Evolutionary conservation across 1,140 invertebrate genomes (phyloP).

Genomic region (Neodiprion fabricii): DNA sequence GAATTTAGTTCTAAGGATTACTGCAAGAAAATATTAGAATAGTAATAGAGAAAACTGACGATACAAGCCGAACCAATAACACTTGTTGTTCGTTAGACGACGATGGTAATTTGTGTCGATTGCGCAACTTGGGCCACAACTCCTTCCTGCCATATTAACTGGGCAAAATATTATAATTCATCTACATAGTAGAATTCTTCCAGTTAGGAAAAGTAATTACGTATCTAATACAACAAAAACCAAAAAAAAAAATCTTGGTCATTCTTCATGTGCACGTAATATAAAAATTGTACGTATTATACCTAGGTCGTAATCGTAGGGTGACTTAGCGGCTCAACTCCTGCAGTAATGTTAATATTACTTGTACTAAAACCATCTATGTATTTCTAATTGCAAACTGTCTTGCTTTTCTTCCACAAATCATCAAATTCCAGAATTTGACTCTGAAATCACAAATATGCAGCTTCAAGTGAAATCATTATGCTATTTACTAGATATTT

Average conservation of each 20-base stretch:
- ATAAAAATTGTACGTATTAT: background rate
- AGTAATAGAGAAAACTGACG: too few species aligned
- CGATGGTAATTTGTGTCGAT: too few species aligned
- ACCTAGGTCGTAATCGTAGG: background rate
- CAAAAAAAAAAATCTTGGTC: background rate
- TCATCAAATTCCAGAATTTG: constrained; percentile 52
- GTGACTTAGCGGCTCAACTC: constrained; percentile 3
- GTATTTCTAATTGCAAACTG: background rate
- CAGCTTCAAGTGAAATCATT: constrained; percentile 53
- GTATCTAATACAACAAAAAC: background rate
- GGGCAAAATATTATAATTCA: too few species aligned
- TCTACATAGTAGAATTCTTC: background rate
- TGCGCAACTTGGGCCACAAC: too few species aligned
- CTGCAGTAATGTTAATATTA: background rate
- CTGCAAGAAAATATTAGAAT: too few species aligned
- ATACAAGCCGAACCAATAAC: too few species aligned
- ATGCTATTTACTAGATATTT: constrained; percentile 45
- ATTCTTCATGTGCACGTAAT: background rate
- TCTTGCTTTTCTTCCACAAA: too few species aligned
- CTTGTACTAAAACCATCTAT: too few species aligned
- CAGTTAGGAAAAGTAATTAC: background rate
- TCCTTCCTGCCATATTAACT: too few species aligned
- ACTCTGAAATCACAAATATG: constrained; percentile 34
- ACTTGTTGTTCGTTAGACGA: too few species aligned
- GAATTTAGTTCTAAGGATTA: too few species aligned